phyloP scores from a whole-genome alignment of 2,113 vertebrate species.

The Kryptolebias marmoratus region DNA sequence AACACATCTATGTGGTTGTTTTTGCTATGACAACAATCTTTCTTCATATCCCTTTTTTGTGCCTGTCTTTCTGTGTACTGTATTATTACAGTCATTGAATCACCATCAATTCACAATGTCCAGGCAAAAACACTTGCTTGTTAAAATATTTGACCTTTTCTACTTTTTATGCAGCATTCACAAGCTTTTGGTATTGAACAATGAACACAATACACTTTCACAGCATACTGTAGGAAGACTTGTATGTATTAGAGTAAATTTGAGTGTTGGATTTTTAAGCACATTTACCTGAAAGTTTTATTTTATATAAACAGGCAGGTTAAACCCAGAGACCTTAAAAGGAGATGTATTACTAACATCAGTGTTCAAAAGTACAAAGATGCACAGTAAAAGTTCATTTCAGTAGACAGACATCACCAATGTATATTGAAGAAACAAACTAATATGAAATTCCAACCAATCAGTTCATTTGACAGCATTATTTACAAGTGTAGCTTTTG shows the following conservation, averaged over 20 bases:
- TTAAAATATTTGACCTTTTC: too few species aligned
- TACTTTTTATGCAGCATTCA: too few species aligned
- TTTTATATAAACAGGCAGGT: slow-evolving; percentile 9
- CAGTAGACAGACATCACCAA: neutral
- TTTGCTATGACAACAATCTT: neutral
- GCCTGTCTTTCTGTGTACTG: neutral
- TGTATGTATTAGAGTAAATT: too few species aligned
- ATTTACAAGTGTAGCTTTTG: too few species aligned
- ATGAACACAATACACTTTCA: too few species aligned
- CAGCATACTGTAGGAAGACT: too few species aligned
- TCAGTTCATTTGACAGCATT: too few species aligned
- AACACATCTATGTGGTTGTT: neutral
- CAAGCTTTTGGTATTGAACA: too few species aligned
- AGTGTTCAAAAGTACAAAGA: neutral
- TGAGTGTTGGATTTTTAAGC: too few species aligned
- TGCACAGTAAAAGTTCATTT: neutral
- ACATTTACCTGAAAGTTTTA: neutral
- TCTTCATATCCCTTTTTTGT: neutral
- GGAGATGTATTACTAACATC: neutral
- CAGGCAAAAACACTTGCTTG: too few species aligned
- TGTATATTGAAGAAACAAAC: too few species aligned
- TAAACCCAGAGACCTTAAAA: neutral
- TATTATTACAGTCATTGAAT: neutral
- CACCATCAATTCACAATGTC: neutral
- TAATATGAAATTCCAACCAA: too few species aligned